Conservation (phyloP, 2,888 invertebrate species). For the Megastigmus dorsalis region DNA sequence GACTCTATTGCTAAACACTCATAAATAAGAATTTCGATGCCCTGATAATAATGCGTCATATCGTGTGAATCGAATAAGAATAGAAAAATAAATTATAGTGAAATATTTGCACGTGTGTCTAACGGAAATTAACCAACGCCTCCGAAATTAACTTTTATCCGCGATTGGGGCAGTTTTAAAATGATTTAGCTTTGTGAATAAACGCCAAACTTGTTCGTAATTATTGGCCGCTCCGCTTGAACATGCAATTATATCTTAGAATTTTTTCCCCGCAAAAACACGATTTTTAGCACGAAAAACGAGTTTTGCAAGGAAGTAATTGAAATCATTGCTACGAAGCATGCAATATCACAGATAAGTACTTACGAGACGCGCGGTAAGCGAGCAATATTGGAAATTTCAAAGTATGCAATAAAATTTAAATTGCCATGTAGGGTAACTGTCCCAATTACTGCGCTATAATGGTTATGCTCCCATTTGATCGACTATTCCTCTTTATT, state of each 20-base stretch:
- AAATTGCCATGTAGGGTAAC: not conserved
- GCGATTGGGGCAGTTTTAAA: too few relatives aligned
- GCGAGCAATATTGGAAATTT: conserved; percentile 16
- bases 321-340: conserved; percentile 15
- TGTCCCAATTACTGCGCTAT: too few relatives aligned
- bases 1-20: too few relatives aligned
- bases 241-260: not conserved
- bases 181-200: too few relatives aligned
- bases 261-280: not conserved
- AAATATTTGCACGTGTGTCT: too few relatives aligned
- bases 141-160: not conserved
- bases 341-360: conserved; percentile 10
- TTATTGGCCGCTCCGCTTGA: not conserved
- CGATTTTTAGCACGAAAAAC: conserved; percentile 14
- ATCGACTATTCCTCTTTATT: too few relatives aligned
- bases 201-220: not conserved
- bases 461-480: too few relatives aligned
- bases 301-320: conserved; percentile 40
- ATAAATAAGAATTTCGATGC: too few relatives aligned
- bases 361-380: not conserved
- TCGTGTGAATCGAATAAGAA: too few relatives aligned
- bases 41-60: too few relatives aligned
- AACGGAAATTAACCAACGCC: not conserved
- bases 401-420: conserved; percentile 8
- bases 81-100: too few relatives aligned